Evolutionary conservation across 2,797 vertebrate genomes (phyloP).

Genomic region (Syngnathus acus): DNA sequence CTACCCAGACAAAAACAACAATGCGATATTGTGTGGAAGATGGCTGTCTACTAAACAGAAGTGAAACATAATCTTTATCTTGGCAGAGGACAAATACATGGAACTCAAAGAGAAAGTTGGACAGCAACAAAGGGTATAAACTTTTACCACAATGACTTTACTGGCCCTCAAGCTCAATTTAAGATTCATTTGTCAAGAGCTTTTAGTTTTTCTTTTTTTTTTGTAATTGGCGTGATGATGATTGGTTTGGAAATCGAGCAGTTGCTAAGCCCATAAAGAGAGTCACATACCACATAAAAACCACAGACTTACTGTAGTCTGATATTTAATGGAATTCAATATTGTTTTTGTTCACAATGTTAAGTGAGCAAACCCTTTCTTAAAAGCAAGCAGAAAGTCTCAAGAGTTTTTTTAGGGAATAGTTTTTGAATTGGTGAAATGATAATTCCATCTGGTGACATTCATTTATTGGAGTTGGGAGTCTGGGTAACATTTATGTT

Average conservation of each 20-base stretch:
- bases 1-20: neutral
- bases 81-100: neutral
- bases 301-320: conserved; percentile 17
- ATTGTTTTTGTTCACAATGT: conserved; percentile 27
- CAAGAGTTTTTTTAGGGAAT: neutral
- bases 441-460: neutral
- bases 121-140: conserved; percentile 7
- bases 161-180: conserved; percentile 39
- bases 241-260: conserved; percentile 45
- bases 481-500: neutral
- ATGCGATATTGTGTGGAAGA: too few relatives aligned
- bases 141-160: conserved; percentile 12
- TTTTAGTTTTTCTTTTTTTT: conserved; percentile 30
- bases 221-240: neutral
- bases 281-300: conserved; percentile 31
- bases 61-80: conserved; percentile 2
- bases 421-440: neutral
- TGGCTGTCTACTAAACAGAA: neutral
- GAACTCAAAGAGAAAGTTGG: neutral
- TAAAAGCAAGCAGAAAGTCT: neutral
- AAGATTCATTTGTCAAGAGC: conserved; percentile 55
- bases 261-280: conserved; percentile 34
- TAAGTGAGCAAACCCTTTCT: neutral
- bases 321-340: conserved; percentile 26
- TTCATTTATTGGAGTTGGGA: neutral